Evolutionary conservation across 2,797 vertebrate species (phyloP).

Genomic region (Carapus acus): DNA sequence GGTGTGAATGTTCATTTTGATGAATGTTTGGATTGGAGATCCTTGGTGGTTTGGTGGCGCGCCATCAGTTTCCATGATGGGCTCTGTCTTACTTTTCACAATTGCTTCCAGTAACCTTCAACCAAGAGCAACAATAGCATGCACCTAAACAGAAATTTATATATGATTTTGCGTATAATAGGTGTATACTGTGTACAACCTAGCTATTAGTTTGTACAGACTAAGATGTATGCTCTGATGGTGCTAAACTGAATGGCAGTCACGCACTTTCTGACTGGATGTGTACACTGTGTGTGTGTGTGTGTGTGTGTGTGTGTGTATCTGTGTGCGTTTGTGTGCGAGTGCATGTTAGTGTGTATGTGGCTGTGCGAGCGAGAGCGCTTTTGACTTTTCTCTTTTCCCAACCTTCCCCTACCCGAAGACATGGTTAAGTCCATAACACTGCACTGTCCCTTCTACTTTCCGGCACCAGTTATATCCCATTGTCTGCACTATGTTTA

Average conservation of each 20-base stretch:
- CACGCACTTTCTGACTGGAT: conserved; percentile 70
- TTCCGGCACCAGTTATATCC: conserved; percentile 70
- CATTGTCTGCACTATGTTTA: conserved; percentile 81
- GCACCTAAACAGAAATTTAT: conserved; percentile 60
- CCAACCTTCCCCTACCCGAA: conserved; percentile 43
- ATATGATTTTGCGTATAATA: conserved; percentile 56
- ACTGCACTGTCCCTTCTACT: conserved; percentile 68
- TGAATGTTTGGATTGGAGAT: conserved; percentile 56
- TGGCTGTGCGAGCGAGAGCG: conserved; percentile 21
- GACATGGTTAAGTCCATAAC: conserved; percentile 64
- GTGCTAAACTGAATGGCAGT: conserved; percentile 73
- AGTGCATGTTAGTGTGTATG: conserved; percentile 15
- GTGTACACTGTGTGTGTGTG: conserved; percentile 34
- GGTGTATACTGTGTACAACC: conserved; percentile 62
- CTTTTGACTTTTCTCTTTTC: conserved; percentile 32
- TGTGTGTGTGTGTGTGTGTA: conserved; percentile 14
- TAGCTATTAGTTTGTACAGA: conserved; percentile 61
- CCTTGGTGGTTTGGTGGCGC: conserved; percentile 41
- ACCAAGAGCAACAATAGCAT: conserved; percentile 68
- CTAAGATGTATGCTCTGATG: conserved; percentile 70
- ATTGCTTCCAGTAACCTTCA: conserved; percentile 70
- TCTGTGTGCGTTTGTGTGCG: no score
- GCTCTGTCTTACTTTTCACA: conserved; percentile 60
- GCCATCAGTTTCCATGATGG: conserved; percentile 51
- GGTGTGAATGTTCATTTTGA: conserved; percentile 69